These are phyloP conservation scores for Azemiops feae DNA, from an alignment of 2,113 vertebrate genomes.

Conservation along the genomic window DNA sequence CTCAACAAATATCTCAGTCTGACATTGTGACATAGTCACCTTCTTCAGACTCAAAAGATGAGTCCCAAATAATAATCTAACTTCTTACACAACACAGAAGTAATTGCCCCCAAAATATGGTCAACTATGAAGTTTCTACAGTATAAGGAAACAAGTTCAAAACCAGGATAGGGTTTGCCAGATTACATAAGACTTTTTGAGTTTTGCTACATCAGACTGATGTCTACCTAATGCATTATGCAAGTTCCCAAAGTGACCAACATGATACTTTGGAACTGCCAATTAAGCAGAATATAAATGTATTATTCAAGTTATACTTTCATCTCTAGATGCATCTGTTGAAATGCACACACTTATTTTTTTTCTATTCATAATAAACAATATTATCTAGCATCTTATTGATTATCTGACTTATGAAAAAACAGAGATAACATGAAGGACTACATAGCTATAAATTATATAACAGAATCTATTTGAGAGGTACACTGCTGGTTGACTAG, in stretches of 20 bases:
- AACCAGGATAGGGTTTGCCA: not conserved
- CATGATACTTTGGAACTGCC: not conserved
- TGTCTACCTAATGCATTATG: not conserved
- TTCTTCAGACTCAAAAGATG: not conserved
- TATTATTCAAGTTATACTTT: not conserved
- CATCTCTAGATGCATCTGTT: not conserved
- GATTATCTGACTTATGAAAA: not conserved
- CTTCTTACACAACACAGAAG: not conserved
- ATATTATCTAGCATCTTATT: not conserved
- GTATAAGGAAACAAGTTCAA: not conserved
- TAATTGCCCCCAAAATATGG: not conserved
- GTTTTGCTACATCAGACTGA: not conserved
- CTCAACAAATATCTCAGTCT: no score
- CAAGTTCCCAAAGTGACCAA: not conserved
- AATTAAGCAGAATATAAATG: not conserved
- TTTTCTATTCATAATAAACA: not conserved
- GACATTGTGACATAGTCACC: not conserved
- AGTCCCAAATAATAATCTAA: not conserved
- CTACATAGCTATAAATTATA: not conserved
- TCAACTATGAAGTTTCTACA: not conserved
- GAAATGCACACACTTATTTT: not conserved
- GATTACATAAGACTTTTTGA: not conserved
- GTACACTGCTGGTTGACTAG: not conserved
- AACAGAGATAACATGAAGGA: not conserved
- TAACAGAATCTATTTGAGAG: not conserved